Base-by-base conservation (phyloP, 1,140 invertebrate genomes). In the Drosophila sucinea region DNA sequence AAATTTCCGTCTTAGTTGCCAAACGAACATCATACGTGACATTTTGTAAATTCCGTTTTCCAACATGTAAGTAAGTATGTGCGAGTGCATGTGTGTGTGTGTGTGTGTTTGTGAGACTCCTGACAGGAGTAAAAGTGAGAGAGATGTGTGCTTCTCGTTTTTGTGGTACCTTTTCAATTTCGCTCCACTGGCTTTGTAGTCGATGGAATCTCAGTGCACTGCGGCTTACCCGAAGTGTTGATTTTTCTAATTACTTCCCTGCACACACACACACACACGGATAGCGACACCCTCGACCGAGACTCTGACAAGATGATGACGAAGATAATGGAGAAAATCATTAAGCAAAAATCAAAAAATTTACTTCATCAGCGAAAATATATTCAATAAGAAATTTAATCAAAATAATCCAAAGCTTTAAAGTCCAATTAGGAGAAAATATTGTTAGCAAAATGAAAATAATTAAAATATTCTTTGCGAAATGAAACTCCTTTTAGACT, bases 31-130 rank as follows among this genome's bases (percentile, higher is more conserved):
- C 77, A 83, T 79, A 87, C 84, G 84, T 87, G 84, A 87, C 84
- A 87, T 87, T 87, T 87, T 84, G 71, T 64, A 64, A 89, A 87
- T 89, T 87, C 81, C 77, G 77, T 72, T 87, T 89, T 84, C 73
- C 77, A 76, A 69, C 79, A 82, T 47, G 40, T 44, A 41, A 56
- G 29, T 60, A 8, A 51, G 47, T 44, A 6, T 56, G 10, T 44
- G 29, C 57, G n/a, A 57, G 7, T n/a, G 29, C 56, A 40, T 44
- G 38, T 47, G 23, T 64, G 11, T 47, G 5, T 23, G 10, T 47
- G n/a, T 62, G 8, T 27, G 40, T 38, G 23, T 40, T 27, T 23
- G 47, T 57, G 60, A 44, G 32, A 17, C 51, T 38, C 27, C 72
- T 7, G 41, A 17, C 4, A 33, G 17, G 17, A 17, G 17, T 17